These are phyloP conservation scores for Dendronephthya gigantea DNA, from an alignment of 64 coral and sea anemone species.

Conservation along the genomic window DNA sequence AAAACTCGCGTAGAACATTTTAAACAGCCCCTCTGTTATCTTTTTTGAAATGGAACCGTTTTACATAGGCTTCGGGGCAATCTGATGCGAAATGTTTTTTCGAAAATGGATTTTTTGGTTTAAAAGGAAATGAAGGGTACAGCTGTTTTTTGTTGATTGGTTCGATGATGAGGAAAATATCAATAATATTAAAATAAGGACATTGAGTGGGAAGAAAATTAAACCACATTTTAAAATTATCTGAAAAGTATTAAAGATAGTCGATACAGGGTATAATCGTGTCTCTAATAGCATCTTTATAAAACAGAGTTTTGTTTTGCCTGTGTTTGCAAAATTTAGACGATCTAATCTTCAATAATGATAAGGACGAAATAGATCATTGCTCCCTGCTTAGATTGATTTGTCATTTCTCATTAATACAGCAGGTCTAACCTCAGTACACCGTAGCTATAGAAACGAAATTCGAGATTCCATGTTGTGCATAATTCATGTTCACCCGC, in stretches of 20 bases:
- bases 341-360: background rate
- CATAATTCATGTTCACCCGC: background rate
- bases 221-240: background rate
- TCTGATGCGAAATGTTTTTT: background rate
- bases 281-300: background rate
- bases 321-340: background rate
- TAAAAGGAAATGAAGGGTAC: background rate
- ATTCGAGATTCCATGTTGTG: background rate
- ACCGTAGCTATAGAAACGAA: conserved; percentile 2
- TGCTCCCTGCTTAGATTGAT: background rate
- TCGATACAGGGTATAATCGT: background rate
- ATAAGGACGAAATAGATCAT: background rate
- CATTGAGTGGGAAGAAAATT: background rate
- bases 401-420: background rate
- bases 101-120: background rate
- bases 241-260: background rate
- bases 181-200: conserved; percentile 9
- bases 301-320: background rate
- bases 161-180: background rate
- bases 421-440: background rate
- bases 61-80: background rate
- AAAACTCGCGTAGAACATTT: background rate
- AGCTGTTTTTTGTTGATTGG: background rate
- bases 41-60: background rate
- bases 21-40: background rate